Evolutionary conservation across 2,113 vertebrate genomes (phyloP).

Genomic region (Silurus meridionalis): DNA sequence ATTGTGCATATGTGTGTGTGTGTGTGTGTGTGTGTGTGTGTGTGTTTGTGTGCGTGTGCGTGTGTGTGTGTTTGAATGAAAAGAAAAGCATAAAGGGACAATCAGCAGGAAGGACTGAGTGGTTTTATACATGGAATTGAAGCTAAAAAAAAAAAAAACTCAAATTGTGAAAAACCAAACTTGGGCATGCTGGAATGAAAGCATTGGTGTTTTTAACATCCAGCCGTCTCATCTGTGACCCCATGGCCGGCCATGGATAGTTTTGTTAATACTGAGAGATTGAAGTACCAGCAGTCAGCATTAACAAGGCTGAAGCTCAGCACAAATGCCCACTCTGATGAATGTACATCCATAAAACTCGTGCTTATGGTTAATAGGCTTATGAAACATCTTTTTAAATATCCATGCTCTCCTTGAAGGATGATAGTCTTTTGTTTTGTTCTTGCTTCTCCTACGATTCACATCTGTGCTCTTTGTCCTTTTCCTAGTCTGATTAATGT

Average conservation of each 20-base stretch:
- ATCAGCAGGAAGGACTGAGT: no score
- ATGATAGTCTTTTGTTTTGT: not conserved
- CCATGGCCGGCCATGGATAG: slow-evolving; percentile 8
- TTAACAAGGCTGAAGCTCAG: slow-evolving; percentile 56
- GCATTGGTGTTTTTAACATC: not conserved
- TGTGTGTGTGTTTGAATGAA: not conserved
- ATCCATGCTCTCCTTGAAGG: not conserved
- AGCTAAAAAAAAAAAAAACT: not conserved
- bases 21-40: slow-evolving; percentile 12
- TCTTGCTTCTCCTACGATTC: not conserved
- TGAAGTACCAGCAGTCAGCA: slow-evolving; percentile 56
- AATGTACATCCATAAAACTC: slow-evolving; percentile 5
- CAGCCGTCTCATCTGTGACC: not conserved
- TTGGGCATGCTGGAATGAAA: not conserved
- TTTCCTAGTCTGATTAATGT: not conserved
- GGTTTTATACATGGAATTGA: not conserved
- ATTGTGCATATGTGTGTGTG: not conserved
- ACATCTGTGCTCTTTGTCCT: not conserved
- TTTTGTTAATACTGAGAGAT: slow-evolving; percentile 52
- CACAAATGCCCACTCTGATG: slow-evolving; percentile 53
- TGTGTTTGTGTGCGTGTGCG: not conserved
- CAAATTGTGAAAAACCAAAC: not conserved
- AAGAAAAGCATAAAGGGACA: not conserved
- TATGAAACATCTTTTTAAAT: not conserved
- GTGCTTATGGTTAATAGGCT: not conserved